Evolutionary conservation across 2,113 vertebrate species (phyloP), one percentile per base, ranked within the genome.

Genomic region (Ranitomeya variabilis): DNA sequence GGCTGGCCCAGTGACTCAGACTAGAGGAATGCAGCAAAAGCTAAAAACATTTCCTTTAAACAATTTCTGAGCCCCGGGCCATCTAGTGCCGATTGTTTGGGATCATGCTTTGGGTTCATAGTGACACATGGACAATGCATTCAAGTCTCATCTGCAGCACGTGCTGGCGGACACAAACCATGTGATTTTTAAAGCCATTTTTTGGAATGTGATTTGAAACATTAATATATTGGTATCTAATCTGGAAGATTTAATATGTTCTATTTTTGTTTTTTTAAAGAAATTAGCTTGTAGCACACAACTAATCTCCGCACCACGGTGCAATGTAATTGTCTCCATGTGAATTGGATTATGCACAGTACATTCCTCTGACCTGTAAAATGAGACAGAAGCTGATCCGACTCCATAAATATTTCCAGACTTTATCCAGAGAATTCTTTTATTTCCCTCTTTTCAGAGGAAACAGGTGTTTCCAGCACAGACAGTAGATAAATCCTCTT

Each of bases 391-490:
- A 62, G 26, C 23, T 19, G 16, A 62, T 59, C 23, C 31, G 26
- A 31, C 26, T n/a, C n/a, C 74, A n/a, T 18, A 69, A 85, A 57
- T 78, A 85, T 89, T 76, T 78, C 45, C 31, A 45, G 18, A 69
- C 23, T 66, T 45, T 85, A 78, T 78, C 57, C 74, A 57, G 54
- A 77, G 59, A 78, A 66, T 66, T 45, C 59, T 57, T 67, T 57
- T 77, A 78, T 55, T 89, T 89, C 26, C 87, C 81, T 77, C 7
- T 81, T 19, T 67, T 12, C 55, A 13, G n/a, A 89, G 87, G 87
- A 89, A 89, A 89, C 87, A 89, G 87, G 87, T 89, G 87, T 85
- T 89, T 89, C 87, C 87, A 85, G 73, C 13, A 69, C 4, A 78
- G 51, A 31, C 21, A 19, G 19, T 64, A 88, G 87, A 83, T 59